phyloP scores from a whole-genome alignment of 2,888 invertebrate genomes.

The Ichneumoninae sp. region DNA sequence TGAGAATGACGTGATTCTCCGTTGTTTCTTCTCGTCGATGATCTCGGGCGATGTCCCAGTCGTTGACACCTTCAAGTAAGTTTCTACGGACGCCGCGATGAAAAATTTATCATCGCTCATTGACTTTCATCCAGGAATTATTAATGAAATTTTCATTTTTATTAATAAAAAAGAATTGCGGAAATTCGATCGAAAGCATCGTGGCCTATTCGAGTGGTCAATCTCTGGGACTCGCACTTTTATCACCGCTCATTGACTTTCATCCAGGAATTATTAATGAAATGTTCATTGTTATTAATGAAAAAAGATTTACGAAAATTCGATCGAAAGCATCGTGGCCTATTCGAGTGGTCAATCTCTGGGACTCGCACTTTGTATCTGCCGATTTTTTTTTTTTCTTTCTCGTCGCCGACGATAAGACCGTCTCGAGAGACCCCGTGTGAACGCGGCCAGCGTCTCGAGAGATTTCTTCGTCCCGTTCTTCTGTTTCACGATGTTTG shows the following conservation, averaged over 20 bases:
- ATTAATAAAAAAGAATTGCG: neutral
- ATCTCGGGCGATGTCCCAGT: neutral
- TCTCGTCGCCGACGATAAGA: slow-evolving; percentile 44
- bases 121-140: neutral
- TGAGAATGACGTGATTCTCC: neutral
- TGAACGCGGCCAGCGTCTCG: slow-evolving; percentile 74
- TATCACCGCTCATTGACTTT: neutral
- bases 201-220: slow-evolving; percentile 11
- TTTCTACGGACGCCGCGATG: neutral
- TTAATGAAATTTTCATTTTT: neutral
- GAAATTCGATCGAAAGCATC: neutral
- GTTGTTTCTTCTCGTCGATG: neutral
- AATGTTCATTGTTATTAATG: neutral
- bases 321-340: neutral
- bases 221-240: slow-evolving; percentile 17
- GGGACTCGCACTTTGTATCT: slow-evolving; percentile 6
- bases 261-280: neutral
- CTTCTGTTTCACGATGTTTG: slow-evolving; percentile 77
- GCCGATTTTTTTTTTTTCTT: slow-evolving; percentile 28
- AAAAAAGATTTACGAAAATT: neutral
- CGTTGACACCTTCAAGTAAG: neutral
- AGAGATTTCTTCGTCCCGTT: slow-evolving; percentile 39
- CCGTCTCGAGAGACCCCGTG: slow-evolving; percentile 72
- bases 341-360: slow-evolving; percentile 27
- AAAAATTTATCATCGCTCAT: neutral